Evolutionary conservation across 2,797 vertebrate genomes (phyloP), one percentile per base, ranked within the genome.

Genomic region (Chelidonichthys spinosus): DNA sequence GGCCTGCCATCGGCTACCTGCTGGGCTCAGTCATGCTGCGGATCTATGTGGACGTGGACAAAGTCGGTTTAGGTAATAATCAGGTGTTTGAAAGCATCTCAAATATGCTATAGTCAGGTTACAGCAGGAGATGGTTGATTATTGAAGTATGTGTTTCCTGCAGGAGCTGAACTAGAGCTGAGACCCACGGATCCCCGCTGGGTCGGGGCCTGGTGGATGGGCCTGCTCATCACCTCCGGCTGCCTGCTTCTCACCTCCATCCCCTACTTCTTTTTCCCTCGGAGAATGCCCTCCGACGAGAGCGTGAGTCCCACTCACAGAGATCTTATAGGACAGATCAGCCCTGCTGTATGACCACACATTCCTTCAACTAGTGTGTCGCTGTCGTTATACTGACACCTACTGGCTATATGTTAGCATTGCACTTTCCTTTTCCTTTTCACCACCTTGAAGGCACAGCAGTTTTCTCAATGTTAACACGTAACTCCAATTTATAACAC

Each of bases 151-250:
- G 44, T 58, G 11, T 64, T 35, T 78, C 25, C 32, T 72, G 14
- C 91, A 96, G 91, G 44, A 66, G 92, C 62, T 0, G 15, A 89
- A 4, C 76, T 92, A 55, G 92, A 95, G 74, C 78, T 99, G 92
- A 93, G 69, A 6, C 94, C 2, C 33, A 91, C 0, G 6, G 98
- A 99, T 81, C 97, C 96, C 32, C 96, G 96, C 44, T 99, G 98
- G 98, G 96, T 99, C 0, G 98, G 98, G 35, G 98, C 98, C 56
- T 99, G 98, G 98, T 99, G 98, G 98, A 89, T 99, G 62, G 98
- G 98, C 42, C 93, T 98, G 69, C 95, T 99, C 78, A 92, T 99
- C 74, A 91, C 96, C 40, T 92, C 95, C 0, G 95, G 88, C 69
- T 94, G 91, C 81, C 84, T 99, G 86, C 82, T 95, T n/a, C 73